Conservation (phyloP, 2,113 vertebrate species). For the Pseudonaja textilis region DNA sequence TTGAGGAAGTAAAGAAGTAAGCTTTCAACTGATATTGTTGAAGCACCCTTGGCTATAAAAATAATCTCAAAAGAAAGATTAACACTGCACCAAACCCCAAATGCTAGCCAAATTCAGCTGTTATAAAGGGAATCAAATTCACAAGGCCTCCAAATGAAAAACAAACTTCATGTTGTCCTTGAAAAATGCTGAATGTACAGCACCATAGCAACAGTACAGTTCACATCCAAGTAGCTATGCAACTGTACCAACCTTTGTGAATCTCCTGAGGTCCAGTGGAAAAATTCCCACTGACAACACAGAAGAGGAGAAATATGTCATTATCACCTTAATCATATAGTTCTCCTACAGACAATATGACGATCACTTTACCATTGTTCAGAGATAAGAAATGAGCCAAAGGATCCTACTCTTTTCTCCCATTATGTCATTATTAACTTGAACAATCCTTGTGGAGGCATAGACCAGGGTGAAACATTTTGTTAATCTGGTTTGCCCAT, state of each 20-base stretch:
- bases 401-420: neutral
- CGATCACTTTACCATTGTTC: neutral
- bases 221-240: slow-evolving; percentile 31
- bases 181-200: slow-evolving; percentile 4
- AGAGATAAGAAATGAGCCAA: neutral
- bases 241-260: slow-evolving; percentile 8
- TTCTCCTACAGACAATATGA: neutral
- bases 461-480: neutral
- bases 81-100: neutral
- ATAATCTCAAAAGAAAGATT: neutral
- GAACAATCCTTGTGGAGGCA: neutral
- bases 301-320: neutral
- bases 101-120: neutral
- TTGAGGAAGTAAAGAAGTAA: neutral
- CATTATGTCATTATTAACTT: neutral
- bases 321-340: neutral
- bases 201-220: slow-evolving; percentile 54
- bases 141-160: neutral
- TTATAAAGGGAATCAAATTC: neutral
- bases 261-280: slow-evolving; percentile 3
- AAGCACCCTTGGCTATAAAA: neutral
- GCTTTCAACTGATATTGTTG: accelerated
- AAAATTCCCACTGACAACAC: neutral
- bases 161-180: neutral
- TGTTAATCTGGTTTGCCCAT: neutral